Percentiles rank a stretch among this genome's conserved stretches.
These are phyloP conservation scores for Nothoprocta perdicaria DNA, from an alignment of 2,113 vertebrate genomes.

Conservation along the genomic window DNA sequence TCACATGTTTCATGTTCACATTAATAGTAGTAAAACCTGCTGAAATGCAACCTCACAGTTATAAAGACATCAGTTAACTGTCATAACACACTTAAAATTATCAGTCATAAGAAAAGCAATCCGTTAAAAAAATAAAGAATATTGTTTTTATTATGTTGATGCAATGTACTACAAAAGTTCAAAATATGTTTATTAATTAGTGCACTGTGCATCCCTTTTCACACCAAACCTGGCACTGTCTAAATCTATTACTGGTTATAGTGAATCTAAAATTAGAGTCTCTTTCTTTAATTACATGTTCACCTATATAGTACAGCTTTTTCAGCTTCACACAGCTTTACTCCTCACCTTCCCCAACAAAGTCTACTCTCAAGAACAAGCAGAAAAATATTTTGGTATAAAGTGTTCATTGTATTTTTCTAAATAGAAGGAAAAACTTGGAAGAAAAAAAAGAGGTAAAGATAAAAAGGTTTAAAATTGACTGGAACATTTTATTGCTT, in stretches of 20 bases:
- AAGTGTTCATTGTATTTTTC: not conserved
- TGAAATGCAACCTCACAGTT: conserved; percentile 71
- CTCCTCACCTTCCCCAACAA: not conserved
- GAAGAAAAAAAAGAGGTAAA: not conserved
- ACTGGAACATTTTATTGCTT: conserved; percentile 3
- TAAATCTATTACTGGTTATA: not conserved
- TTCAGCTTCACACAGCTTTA: not conserved
- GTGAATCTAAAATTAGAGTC: not conserved
- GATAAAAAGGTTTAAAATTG: not conserved
- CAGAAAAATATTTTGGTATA: not conserved
- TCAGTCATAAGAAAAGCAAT: conserved; percentile 70
- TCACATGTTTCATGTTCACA: conserved; percentile 50
- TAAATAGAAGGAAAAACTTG: not conserved
- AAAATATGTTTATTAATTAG: conserved; percentile 59
- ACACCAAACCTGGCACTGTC: conserved; percentile 26
- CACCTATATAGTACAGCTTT: not conserved
- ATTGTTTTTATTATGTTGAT: conserved; percentile 38
- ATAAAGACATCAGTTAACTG: conserved; percentile 64
- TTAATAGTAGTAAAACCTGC: conserved; percentile 68
- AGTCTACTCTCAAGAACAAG: not conserved
- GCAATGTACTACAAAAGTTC: conserved; percentile 65
- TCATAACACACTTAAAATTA: conserved; percentile 70
- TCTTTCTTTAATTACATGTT: not conserved
- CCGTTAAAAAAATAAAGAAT: conserved; percentile 67
- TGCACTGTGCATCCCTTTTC: not conserved